A percentile compares a stretch with the other conserved stretches of the same genome.
phyloP scores from a whole-genome alignment of 2,888 invertebrate species.

The Heliconius hortense region DNA sequence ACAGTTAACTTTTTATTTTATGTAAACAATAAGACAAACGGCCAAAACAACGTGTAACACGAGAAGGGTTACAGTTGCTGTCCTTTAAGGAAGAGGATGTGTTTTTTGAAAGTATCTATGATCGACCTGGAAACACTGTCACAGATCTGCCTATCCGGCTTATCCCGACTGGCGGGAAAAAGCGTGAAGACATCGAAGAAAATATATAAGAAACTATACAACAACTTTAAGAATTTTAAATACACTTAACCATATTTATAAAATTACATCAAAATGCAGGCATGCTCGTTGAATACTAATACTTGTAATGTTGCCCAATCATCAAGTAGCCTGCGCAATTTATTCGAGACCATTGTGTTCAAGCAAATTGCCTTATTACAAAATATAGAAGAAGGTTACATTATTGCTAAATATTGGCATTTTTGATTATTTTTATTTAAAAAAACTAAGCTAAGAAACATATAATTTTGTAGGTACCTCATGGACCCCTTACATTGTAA shows the following conservation, averaged over 20 bases:
- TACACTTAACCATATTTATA: background rate
- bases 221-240: background rate
- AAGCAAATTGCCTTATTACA: constrained; percentile 15
- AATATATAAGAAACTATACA: background rate
- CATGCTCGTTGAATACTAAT: constrained; percentile 5
- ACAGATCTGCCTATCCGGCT: too few species aligned
- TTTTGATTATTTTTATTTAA: too few species aligned
- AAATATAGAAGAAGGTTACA: background rate
- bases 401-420: background rate
- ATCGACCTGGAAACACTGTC: too few species aligned
- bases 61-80: too few species aligned
- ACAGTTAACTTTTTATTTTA: too few species aligned
- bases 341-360: constrained; percentile 4
- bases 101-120: too few species aligned
- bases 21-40: too few species aligned
- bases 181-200: background rate
- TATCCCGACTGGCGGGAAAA: background rate
- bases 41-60: too few species aligned
- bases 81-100: too few species aligned
- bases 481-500: background rate
- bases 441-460: too few species aligned
- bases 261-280: background rate
- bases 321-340: background rate
- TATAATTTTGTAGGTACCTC: background rate
- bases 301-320: constrained; percentile 1